Conservation (phyloP, 2,888 invertebrate genomes). For the Julus scanicus region DNA sequence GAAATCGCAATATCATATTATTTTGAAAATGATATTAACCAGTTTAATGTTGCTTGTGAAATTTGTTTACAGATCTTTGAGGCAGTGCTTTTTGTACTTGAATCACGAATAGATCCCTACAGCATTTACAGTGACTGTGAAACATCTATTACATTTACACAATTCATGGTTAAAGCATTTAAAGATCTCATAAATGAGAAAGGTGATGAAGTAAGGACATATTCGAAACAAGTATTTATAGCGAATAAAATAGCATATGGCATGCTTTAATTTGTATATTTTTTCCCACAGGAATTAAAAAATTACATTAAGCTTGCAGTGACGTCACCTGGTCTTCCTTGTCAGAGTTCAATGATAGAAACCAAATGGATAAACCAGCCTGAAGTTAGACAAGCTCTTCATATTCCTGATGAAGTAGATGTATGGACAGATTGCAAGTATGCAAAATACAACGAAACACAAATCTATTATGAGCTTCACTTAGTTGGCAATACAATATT, state of each 20-base stretch:
- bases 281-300: too few species aligned
- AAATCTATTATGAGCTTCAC: too few species aligned
- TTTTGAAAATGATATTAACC: constrained; percentile 4
- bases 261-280: too few species aligned
- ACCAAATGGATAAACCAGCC: constrained; percentile 59
- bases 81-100: constrained; percentile 36
- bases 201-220: constrained; percentile 27
- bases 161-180: constrained; percentile 21
- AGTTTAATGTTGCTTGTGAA: not conserved
- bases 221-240: too few species aligned
- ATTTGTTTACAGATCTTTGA: not conserved
- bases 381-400: constrained; percentile 60
- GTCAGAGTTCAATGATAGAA: constrained; percentile 58
- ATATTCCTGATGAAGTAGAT: constrained; percentile 60
- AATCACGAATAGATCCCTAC: constrained; percentile 40
- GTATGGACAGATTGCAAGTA: constrained; percentile 61
- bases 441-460: too few species aligned
- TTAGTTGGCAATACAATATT: too few species aligned
- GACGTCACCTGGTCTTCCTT: constrained; percentile 60
- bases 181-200: not conserved
- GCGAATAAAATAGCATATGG: too few species aligned
- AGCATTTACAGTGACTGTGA: constrained; percentile 37
- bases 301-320: too few species aligned
- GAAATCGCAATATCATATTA: not conserved
- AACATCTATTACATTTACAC: not conserved